A percentile compares a stretch with the other conserved stretches of the same genome.
These are phyloP conservation scores for Phoxinus phoxinus DNA, from an alignment of 2,113 vertebrate species.

Conservation along the genomic window DNA sequence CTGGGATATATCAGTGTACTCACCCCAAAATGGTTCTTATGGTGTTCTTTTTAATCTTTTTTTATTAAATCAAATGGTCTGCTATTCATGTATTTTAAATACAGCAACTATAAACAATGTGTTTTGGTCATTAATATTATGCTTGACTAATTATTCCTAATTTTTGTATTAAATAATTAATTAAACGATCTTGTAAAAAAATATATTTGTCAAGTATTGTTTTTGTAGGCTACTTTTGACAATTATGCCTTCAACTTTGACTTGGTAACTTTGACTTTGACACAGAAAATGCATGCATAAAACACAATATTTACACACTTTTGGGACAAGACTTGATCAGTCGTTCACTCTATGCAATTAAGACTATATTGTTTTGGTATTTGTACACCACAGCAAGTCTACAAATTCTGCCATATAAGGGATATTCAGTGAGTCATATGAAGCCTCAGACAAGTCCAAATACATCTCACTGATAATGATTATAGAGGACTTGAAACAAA, in stretches of 20 bases:
- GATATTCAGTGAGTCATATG: slow-evolving; percentile 13
- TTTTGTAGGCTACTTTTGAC: not conserved
- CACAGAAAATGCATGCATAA: not conserved
- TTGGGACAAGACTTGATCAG: not conserved
- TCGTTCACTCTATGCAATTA: not conserved
- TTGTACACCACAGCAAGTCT: not conserved
- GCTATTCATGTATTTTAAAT: not conserved
- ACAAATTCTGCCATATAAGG: not conserved
- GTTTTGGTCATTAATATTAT: not conserved
- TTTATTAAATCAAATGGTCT: not conserved
- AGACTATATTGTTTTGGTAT: not conserved
- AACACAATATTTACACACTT: not conserved
- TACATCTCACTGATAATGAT: not conserved
- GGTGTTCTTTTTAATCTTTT: not conserved
- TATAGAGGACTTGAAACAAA: not conserved
- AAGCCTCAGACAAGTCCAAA: slow-evolving; percentile 6
- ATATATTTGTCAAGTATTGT: not conserved
- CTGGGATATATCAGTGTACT: too few relatives aligned
- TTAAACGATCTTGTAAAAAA: not conserved
- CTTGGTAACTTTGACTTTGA: not conserved
- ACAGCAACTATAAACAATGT: not conserved
- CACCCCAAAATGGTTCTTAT: too few relatives aligned
- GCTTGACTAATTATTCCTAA: not conserved
- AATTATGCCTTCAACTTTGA: not conserved
- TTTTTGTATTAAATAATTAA: not conserved